Conservation (phyloP, 2,113 vertebrate genomes). For the Phyllostomus hastatus region DNA sequence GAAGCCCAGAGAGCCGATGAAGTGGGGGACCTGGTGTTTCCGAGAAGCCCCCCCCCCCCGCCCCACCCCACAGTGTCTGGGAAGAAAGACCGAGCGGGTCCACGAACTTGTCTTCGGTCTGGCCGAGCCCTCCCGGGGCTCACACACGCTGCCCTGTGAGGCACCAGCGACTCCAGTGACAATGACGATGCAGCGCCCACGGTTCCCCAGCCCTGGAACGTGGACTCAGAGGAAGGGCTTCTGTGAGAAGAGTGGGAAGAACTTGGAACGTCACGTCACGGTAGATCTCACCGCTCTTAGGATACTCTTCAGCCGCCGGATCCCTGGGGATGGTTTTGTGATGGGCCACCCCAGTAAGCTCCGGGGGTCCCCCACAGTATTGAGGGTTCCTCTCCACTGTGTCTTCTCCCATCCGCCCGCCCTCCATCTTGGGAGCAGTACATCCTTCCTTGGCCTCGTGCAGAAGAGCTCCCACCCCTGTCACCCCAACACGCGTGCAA, state of each 20-base stretch:
- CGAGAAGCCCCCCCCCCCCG: neutral
- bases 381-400: too few species aligned
- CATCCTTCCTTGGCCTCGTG: neutral
- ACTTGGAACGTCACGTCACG: accelerated
- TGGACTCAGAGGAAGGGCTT: neutral
- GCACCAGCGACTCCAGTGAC: accelerated
- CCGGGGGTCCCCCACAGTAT: neutral
- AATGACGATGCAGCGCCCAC: accelerated
- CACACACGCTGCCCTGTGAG: accelerated
- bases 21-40: neutral
- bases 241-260: neutral
- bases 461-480: too few species aligned
- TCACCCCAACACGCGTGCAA: too few species aligned
- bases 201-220: neutral
- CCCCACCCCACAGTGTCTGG: accelerated
- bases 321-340: neutral
- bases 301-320: neutral
- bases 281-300: neutral
- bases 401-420: neutral
- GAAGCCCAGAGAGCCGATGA: neutral
- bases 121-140: accelerated
- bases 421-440: too few species aligned
- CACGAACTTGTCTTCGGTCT: neutral
- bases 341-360: neutral
- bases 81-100: neutral